Evolutionary conservation across 2,113 vertebrate genomes (phyloP).

Genomic region (Nycticorax nycticorax): DNA sequence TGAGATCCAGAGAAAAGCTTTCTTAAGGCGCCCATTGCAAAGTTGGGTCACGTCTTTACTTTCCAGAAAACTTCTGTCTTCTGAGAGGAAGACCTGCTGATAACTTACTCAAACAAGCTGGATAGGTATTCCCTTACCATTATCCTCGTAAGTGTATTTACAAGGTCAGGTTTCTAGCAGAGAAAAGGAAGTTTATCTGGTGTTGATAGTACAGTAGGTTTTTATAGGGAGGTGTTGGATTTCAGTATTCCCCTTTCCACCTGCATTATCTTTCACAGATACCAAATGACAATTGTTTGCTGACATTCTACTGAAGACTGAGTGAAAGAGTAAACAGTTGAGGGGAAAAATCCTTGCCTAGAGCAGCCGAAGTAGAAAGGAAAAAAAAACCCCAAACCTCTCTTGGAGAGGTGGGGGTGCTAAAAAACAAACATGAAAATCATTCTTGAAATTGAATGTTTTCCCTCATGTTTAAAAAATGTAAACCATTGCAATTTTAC

Average conservation of each 20-base stretch:
- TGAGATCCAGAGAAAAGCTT: background rate
- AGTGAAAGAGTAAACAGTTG: background rate
- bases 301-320: slow-evolving; percentile 31
- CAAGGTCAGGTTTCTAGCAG: slow-evolving; percentile 4
- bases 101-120: background rate
- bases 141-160: background rate
- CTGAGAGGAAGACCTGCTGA: background rate
- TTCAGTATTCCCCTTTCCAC: slow-evolving; percentile 29
- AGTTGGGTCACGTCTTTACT: background rate
- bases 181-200: slow-evolving; percentile 16
- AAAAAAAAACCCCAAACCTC: background rate
- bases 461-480: background rate
- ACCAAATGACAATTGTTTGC: slow-evolving; percentile 31
- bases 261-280: slow-evolving; percentile 44
- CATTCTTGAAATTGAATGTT: background rate
- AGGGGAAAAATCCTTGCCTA: background rate
- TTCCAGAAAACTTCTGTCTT: background rate
- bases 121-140: background rate
- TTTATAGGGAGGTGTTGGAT: background rate
- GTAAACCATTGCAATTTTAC: background rate
- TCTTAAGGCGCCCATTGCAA: background rate
- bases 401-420: background rate
- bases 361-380: background rate
- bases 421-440: background rate
- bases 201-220: slow-evolving; percentile 8